Conservation (phyloP, 2,888 invertebrate genomes). For the Drepana falcataria region DNA sequence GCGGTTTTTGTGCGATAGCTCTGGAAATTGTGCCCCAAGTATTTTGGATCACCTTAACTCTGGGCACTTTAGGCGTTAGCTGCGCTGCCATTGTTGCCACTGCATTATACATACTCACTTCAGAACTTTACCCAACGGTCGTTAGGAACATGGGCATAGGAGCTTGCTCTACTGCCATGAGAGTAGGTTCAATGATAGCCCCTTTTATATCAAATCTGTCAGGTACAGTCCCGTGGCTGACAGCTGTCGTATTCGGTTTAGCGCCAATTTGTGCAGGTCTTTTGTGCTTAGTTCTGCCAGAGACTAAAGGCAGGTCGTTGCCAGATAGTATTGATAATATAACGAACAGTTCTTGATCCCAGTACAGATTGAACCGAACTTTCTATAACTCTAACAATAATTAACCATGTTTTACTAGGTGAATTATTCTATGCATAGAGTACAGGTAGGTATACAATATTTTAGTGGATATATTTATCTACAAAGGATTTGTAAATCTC, state of each 20-base stretch:
- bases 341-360: constrained; percentile 49
- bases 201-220: constrained; percentile 86
- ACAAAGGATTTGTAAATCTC: too few relatives aligned
- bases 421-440: too few relatives aligned
- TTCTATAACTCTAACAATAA: too few relatives aligned
- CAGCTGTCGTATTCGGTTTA: constrained; percentile 85
- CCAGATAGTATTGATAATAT: constrained; percentile 88
- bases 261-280: constrained; percentile 82
- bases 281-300: constrained; percentile 84
- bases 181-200: constrained; percentile 90
- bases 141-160: constrained; percentile 93
- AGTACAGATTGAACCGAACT: too few relatives aligned
- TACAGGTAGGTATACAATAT: too few relatives aligned
- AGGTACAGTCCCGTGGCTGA: constrained; percentile 76
- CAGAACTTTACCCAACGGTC: constrained; percentile 93
- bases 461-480: too few relatives aligned
- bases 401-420: too few relatives aligned
- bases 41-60: constrained; percentile 76
- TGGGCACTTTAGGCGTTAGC: constrained; percentile 87
- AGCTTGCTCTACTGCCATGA: constrained; percentile 88
- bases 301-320: constrained; percentile 84
- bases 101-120: constrained; percentile 90
- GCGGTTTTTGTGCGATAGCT: constrained; percentile 80
- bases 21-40: constrained; percentile 75
- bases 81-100: constrained; percentile 88